Conservation (phyloP, 1,140 invertebrate genomes). For the Caenorhabditis briggsae region DNA sequence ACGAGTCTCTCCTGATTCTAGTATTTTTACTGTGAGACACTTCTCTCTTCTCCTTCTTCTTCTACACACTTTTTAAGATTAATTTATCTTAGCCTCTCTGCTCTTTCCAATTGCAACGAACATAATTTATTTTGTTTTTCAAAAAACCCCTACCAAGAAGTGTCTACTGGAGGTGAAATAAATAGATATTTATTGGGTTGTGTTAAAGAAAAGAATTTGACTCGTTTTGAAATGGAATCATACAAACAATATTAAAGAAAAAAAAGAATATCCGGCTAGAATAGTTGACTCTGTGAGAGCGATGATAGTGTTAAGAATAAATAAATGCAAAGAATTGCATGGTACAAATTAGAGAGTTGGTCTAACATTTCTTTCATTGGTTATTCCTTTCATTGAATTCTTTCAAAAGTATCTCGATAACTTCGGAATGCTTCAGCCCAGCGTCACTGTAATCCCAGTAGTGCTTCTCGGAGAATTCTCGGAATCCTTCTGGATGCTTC, state of each 20-base stretch:
- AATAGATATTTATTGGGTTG: conserved; percentile 50
- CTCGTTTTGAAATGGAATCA: neutral
- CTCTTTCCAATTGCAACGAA: neutral
- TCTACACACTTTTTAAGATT: neutral
- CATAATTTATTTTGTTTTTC: neutral
- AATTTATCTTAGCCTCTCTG: conserved; percentile 16
- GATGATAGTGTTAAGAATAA: neutral
- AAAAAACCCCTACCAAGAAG: neutral
- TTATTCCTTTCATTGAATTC: conserved; percentile 37
- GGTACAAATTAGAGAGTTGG: no score
- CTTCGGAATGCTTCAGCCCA: conserved; percentile 30
- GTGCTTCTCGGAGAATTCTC: neutral
- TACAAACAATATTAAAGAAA: neutral
- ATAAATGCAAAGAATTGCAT: no score
- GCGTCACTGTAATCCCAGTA: conserved; percentile 23
- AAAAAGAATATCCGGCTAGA: no score
- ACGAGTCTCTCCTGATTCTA: conserved; percentile 13
- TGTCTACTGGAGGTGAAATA: conserved; percentile 28
- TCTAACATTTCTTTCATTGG: no score
- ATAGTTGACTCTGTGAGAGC: neutral
- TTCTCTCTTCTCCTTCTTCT: neutral
- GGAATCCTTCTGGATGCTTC: neutral
- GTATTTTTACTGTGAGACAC: neutral
- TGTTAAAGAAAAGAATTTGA: no score
- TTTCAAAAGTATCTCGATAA: conserved; percentile 8